phyloP scores from a whole-genome alignment of 2,113 vertebrate genomes.

The Grallaria varia region DNA sequence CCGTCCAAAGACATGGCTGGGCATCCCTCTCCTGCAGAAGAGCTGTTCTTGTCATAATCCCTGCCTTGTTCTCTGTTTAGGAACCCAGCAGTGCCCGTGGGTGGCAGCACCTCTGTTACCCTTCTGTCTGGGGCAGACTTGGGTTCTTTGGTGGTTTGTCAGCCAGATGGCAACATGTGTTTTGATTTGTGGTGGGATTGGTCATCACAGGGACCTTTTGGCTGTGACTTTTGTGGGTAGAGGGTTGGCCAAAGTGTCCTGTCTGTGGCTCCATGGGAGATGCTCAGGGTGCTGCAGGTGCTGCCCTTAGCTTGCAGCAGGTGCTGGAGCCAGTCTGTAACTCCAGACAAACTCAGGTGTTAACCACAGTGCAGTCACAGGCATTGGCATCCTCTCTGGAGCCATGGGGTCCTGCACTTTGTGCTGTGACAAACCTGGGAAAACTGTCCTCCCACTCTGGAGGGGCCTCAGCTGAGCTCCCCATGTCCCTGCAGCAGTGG shows the following conservation, averaged over 20 bases:
- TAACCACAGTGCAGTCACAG: not conserved
- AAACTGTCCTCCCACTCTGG: not conserved
- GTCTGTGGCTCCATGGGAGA: not conserved
- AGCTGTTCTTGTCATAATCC: not conserved
- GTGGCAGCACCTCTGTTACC: not conserved
- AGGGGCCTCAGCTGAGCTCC: not conserved
- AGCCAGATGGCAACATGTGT: not conserved
- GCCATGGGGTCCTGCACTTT: not conserved
- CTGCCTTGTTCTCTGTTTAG: not conserved
- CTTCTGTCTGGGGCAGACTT: not conserved
- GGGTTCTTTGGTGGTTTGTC: not conserved
- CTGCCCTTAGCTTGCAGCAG: rapidly evolving
- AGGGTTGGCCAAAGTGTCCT: not conserved
- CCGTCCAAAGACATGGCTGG: not conserved
- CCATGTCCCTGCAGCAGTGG: rapidly evolving
- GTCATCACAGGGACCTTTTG: not conserved
- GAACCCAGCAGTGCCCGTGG: not conserved
- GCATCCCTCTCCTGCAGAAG: not conserved
- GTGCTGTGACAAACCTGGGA: not conserved
- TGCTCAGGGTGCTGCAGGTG: not conserved
- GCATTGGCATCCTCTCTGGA: not conserved
- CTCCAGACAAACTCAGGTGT: not conserved
- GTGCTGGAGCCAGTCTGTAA: not conserved
- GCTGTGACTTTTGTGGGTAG: not conserved
- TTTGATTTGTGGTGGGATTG: rapidly evolving